Evolutionary conservation across 2,797 vertebrate genomes (phyloP).

Genomic region (Malurus splendens): DNA sequence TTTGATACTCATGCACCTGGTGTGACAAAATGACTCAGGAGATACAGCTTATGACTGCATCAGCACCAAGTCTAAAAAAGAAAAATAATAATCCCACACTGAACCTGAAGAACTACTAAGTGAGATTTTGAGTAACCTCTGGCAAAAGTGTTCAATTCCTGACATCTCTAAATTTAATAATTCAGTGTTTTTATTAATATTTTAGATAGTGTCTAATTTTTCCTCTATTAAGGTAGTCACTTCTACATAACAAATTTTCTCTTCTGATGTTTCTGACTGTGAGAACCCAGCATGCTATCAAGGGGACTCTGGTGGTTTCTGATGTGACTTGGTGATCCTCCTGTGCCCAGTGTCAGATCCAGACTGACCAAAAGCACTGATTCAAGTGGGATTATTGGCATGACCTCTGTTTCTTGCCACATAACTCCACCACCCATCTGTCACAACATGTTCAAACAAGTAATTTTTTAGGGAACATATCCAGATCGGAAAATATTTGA

Average conservation of each 20-base stretch:
- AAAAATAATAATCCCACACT: background rate
- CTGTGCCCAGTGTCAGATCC: background rate
- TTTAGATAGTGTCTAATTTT: background rate
- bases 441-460: rapidly evolving
- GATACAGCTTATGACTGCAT: background rate
- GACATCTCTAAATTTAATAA: background rate
- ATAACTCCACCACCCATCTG: background rate
- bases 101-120: background rate
- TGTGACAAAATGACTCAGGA: background rate
- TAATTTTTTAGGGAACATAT: background rate
- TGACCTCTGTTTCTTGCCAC: background rate
- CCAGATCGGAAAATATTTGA: background rate
- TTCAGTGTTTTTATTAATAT: background rate
- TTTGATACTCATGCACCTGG: background rate
- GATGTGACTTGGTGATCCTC: background rate
- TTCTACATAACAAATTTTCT: background rate
- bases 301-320: background rate
- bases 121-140: background rate
- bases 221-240: background rate
- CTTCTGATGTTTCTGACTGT: rapidly evolving
- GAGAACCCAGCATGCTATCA: rapidly evolving
- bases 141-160: background rate
- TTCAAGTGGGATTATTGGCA: background rate
- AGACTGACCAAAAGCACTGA: background rate
- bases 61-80: background rate